Conservation (phyloP, 2,113 vertebrate species). For the Todiramphus saurophagus region DNA sequence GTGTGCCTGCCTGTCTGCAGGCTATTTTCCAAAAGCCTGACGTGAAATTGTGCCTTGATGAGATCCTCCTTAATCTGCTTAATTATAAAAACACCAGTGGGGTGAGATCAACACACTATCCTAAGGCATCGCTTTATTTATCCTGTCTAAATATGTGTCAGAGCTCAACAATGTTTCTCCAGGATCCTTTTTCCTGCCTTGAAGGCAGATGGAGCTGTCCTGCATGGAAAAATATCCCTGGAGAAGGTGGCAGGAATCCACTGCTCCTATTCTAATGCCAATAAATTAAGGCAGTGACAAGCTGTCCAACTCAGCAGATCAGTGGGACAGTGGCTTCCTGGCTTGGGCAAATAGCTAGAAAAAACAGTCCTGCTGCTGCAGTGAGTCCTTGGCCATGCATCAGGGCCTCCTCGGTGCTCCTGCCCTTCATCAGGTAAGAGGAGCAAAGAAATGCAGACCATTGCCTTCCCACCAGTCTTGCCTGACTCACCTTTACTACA, state of each 20-base stretch:
- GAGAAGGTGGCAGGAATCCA: not conserved
- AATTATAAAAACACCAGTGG: not conserved
- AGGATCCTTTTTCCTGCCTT: not conserved
- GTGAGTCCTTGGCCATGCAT: not conserved
- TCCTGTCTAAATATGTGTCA: not conserved
- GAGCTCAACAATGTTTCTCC: not conserved
- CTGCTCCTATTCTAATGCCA: not conserved
- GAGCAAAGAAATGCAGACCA: not conserved
- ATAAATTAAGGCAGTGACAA: not conserved
- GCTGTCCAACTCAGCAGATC: not conserved
- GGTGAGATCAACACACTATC: not conserved
- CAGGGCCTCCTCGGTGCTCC: not conserved
- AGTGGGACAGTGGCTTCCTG: not conserved
- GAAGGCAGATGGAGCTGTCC: not conserved
- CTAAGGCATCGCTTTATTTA: not conserved
- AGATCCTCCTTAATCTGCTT: not conserved
- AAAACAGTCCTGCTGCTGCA: not conserved
- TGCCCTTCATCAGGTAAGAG: not conserved
- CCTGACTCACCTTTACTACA: not conserved
- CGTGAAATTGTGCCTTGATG: not conserved
- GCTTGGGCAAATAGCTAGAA: not conserved
- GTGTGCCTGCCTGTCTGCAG: not conserved
- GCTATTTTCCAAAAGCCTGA: not conserved
- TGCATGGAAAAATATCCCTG: not conserved
- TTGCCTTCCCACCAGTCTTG: not conserved